Evolutionary conservation across 2,888 invertebrate species (phyloP), one percentile per base, ranked within the genome.

Genomic region (Zaprionus lineosus): DNA sequence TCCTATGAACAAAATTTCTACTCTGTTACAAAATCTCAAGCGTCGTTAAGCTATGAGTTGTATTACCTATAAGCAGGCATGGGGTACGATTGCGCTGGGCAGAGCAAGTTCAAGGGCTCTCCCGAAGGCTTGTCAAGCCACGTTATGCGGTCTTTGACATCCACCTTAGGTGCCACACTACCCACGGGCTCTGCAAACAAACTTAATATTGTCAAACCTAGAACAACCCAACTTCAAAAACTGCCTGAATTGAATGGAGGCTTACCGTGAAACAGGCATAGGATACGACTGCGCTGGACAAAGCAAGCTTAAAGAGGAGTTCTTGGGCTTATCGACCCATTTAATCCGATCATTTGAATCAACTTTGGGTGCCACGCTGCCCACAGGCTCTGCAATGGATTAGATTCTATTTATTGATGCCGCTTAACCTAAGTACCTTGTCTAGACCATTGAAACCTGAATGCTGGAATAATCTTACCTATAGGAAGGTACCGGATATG

Each of bases 231-330:
- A n/a, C n/a, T 0, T 0, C 21, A 69, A 73, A 78, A 84, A 72
- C 69, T 83, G 81, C 67, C 72, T 51, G 46, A 56, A 39, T n/a
- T n/a, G n/a, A 3, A 1, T 0, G 19, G 1, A 14, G 28, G 40
- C 62, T 69, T 67, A 89, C 88, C 88, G 73, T 91, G 91, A 92
- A 71, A 90, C 88, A 55, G 93, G 93, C 88, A 93, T 92, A 65
- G 95, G 95, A 89, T 93, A 94, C 59, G 94, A 94, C 91, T 95
- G 95, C 53, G 94, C 94, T 87, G 94, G 94, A 89, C 95, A 95
- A 84, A 94, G 91, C 75, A 94, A 90, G 50, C 93, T 93, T 85
- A 95, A 92, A 81, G 92, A 92, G 3, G 19, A 44, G 37, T 69
- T 74, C 3, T 24, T 51, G 0, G 72, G 73, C 1, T 91, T 91